Evolutionary conservation across 2,888 invertebrate species (phyloP), one percentile per base, ranked within the genome.

Genomic region (Lamellibrachia satsuma): DNA sequence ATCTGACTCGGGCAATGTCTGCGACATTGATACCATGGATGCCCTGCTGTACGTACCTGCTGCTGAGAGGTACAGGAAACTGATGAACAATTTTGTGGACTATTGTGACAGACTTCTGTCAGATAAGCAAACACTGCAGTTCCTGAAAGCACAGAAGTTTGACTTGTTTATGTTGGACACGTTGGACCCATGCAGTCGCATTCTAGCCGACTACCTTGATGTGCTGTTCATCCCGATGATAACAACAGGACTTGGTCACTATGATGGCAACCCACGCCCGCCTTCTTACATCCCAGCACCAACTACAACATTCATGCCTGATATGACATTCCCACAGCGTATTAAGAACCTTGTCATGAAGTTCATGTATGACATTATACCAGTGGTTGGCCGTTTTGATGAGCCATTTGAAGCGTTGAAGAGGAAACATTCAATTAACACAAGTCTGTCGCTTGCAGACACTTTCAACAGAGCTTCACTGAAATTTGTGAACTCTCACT

Each of bases 401-500:
- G 75, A 7, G 4, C 92, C 92, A n/a, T 94, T 94, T 91, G 93
- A 94, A 91, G 91, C 39, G 11, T 92, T 94, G 57, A 94, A 94
- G 93, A 11, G 15, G 22, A 92, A 92, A 51, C 92, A 94, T 57
- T 92, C 92, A 52, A n/a, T 94, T 91, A 94, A 94, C 92, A 92
- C 92, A 2, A 57, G 90, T 52, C 92, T 94, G 60, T 93, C 93
- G 7, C 51, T 94, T 4, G 92, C 93, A 15, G 91, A 94, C 90
- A 94, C 93, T 7, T 93, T 94, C 92, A 93, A 92, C 51, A 90
- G 93, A 51, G 93, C 94, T 2, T 90, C 94, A 1, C 39, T 94
- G 60, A 94, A 94, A 90, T 91, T 94, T 60, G 93, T 94, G 51
- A 94, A 94, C 92, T 93, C 94, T 2, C 93, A 94, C 92, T 94